A percentile compares a stretch with the other conserved stretches of the same genome.
Conservation (phyloP, 2,797 vertebrate genomes). For the Fratercula arctica region DNA sequence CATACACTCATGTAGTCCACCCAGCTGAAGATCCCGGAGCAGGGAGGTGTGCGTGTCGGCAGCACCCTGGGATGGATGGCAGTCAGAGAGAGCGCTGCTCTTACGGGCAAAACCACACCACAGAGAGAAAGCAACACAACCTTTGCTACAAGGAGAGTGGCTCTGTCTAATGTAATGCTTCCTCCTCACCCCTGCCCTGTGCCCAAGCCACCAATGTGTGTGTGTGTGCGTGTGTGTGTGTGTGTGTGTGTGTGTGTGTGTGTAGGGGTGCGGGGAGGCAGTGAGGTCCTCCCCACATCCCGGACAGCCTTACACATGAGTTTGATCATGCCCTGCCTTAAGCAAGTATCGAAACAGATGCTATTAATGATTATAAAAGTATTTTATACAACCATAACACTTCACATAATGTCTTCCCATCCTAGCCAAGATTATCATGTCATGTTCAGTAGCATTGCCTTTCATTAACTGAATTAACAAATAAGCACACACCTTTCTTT, state of each 20-base stretch:
- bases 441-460: background rate
- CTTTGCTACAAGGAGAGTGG: background rate
- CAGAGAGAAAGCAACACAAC: fast-evolving
- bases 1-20: background rate
- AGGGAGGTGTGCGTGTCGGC: background rate
- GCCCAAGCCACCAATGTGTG: background rate
- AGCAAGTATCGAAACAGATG: background rate
- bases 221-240: fast-evolving
- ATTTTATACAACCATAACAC: background rate
- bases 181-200: background rate
- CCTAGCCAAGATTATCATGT: background rate
- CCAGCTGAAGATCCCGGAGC: background rate
- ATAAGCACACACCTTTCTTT: background rate
- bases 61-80: background rate
- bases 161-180: background rate
- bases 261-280: background rate
- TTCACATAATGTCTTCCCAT: background rate
- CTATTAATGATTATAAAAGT: background rate
- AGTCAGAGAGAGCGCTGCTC: background rate
- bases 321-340: background rate
- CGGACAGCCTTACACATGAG: background rate
- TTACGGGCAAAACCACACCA: background rate
- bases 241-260: fast-evolving
- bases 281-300: background rate
- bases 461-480: slow-evolving; percentile 2